A percentile compares a stretch with the other conserved stretches of the same genome.
These are phyloP conservation scores for Sthenelais limicola DNA, from an alignment of 2,888 invertebrate genomes.

Conservation along the genomic window DNA sequence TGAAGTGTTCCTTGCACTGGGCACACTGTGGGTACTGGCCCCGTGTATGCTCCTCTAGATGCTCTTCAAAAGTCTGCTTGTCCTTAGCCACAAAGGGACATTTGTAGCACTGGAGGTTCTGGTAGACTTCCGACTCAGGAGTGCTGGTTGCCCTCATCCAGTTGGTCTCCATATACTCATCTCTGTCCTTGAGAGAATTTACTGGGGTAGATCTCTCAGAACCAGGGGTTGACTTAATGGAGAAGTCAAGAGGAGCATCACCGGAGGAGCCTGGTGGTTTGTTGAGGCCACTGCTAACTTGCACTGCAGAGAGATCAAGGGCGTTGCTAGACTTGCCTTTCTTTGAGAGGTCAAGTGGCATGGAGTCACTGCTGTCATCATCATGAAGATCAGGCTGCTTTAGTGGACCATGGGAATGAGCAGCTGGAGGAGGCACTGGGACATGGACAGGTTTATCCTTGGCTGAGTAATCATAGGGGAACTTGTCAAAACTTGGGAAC, in stretches of 20 bases:
- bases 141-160: constrained; percentile 29
- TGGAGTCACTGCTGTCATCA: constrained; percentile 25
- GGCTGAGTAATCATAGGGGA: constrained; percentile 6
- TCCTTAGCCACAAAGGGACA: constrained; percentile 62
- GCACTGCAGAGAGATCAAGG: constrained; percentile 47
- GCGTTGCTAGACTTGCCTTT: constrained; percentile 21
- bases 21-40: constrained; percentile 63
- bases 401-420: constrained; percentile 7
- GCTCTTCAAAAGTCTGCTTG: constrained; percentile 23
- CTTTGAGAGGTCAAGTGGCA: constrained; percentile 39
- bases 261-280: constrained; percentile 14
- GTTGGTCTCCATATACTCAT: background rate
- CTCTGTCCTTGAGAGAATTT: background rate
- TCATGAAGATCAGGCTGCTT: constrained; percentile 5
- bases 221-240: constrained; percentile 49
- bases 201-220: constrained; percentile 23
- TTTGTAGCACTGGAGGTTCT: constrained; percentile 56
- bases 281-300: background rate
- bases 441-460: too few relatives aligned
- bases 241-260: constrained; percentile 57
- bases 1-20: constrained; percentile 66
- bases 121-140: constrained; percentile 17
- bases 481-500: background rate
- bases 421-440: constrained; percentile 34
- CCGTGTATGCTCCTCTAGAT: constrained; percentile 17